Evolutionary conservation across 2,888 invertebrate genomes (phyloP), one percentile per base, ranked within the genome.

Genomic region (Erpobdella octoculata): DNA sequence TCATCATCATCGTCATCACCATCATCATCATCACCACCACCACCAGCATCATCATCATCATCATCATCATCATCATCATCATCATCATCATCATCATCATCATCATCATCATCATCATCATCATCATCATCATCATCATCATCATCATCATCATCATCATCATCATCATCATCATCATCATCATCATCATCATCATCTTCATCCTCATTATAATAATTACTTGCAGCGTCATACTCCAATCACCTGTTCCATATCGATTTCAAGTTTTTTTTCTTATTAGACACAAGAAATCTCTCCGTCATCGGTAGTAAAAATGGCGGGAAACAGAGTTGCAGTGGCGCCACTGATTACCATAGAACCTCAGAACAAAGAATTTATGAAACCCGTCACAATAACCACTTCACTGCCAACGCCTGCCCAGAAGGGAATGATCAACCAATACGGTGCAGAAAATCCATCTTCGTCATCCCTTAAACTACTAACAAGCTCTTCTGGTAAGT

Each of bases 311-410:
- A 95, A 96, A 84, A 88, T 98, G 74, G 88, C 96, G 79, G 98
- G 98, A 69, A 93, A 98, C 83, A 91, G 98, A 76, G 97, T 98
- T 15, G 97, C 98, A 18, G 97, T 98, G n/a, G 96, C 96, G 68
- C 98, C 98, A 0, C 96, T 99, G 72, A 97, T 99, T 41, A 99
- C 98, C 0, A 95, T 99, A 74, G 98, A 99, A 85, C 98, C 98
- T 36, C 87, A 98, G 75, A 87, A 98, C 79, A 88, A 98, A 79
- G 98, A 98, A 86, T 98, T 98, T 90, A 97, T 99, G 86, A 97
- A 98, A 86, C 95, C 97, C 35, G 99, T 99, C 80, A 96, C 95
- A 74, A 86, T 99, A 81, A 97, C 96, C 80, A 96, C 99, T 88
- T 98, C 98, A 25, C 92, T 98, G 70, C 98, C 72, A n/a, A 95